Percentiles rank a stretch among this genome's conserved stretches.
Evolutionary conservation across 2,888 invertebrate genomes (phyloP).

Genomic region (Trichogramma evanescens): DNA sequence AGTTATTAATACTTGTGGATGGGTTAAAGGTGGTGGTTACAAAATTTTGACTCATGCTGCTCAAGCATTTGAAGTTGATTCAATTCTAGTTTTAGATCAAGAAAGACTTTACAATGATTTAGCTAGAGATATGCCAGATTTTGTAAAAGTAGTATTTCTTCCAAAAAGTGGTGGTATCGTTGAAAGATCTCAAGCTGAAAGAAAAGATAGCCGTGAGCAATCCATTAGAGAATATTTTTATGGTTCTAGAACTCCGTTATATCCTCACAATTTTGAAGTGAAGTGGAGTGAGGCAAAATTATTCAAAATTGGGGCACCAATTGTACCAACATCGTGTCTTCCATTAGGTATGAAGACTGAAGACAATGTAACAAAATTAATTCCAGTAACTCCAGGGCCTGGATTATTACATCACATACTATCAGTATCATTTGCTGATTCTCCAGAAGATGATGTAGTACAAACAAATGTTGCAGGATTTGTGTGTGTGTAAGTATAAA

Average conservation of each 20-base stretch:
- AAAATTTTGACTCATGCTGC: constrained; percentile 80
- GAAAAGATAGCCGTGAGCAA: constrained; percentile 71
- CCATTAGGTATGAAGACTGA: constrained; percentile 91
- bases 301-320: constrained; percentile 89
- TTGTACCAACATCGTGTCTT: constrained; percentile 90
- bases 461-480: constrained; percentile 84
- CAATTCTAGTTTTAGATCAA: constrained; percentile 91
- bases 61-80: constrained; percentile 90
- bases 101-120: constrained; percentile 93
- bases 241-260: constrained; percentile 72
- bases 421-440: constrained; percentile 80
- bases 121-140: constrained; percentile 84
- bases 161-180: constrained; percentile 98
- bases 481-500: constrained; percentile 75
- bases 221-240: constrained; percentile 93
- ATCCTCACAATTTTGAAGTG: constrained; percentile 91
- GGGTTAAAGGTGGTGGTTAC: constrained; percentile 91
- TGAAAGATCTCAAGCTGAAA: constrained; percentile 66
- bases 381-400: constrained; percentile 68
- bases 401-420: constrained; percentile 81
- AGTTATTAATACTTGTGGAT: constrained; percentile 95
- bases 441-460: constrained; percentile 76
- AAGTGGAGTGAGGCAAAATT: constrained; percentile 84
- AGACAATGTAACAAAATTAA: constrained; percentile 85
- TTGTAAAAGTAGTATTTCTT: constrained; percentile 82